A percentile compares a stretch with the other conserved stretches of the same genome.
Evolutionary conservation across 2,113 vertebrate genomes (phyloP).

Genomic region (Sterrhoptilus dennistouni): DNA sequence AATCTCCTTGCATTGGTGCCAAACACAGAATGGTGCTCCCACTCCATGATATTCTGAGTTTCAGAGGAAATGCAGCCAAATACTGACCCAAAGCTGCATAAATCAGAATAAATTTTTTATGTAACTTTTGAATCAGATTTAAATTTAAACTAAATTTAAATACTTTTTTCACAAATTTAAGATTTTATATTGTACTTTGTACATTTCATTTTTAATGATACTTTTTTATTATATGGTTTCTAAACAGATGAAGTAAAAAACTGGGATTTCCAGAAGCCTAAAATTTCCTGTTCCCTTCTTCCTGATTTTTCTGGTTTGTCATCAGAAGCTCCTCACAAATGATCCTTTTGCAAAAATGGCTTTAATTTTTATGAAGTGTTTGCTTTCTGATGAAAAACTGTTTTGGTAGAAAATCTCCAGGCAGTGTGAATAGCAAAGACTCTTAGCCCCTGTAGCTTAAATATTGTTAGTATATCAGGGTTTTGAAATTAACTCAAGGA

Average conservation of each 20-base stretch:
- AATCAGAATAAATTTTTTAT: background rate
- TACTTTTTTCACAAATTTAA: background rate
- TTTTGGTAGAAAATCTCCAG: background rate
- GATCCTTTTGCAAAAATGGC: background rate
- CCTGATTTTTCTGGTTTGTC: background rate
- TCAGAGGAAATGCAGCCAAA: background rate
- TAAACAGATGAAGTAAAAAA: background rate
- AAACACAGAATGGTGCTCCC: background rate
- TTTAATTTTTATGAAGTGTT: background rate
- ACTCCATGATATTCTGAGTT: background rate
- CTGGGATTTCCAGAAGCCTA: background rate
- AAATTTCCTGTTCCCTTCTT: background rate
- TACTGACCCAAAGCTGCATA: background rate
- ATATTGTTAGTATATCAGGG: background rate
- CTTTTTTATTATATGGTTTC: background rate
- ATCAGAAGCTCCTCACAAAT: background rate
- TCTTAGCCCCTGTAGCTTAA: background rate
- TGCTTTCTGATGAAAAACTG: background rate
- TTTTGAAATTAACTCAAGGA: background rate
- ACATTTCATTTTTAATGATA: background rate
- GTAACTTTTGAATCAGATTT: background rate
- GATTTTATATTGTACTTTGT: background rate
- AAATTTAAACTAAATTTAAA: background rate
- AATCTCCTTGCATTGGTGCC: background rate
- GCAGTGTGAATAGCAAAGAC: background rate